Evolutionary conservation across 2,888 invertebrate species (phyloP).

Genomic region (Clunio marinus): DNA sequence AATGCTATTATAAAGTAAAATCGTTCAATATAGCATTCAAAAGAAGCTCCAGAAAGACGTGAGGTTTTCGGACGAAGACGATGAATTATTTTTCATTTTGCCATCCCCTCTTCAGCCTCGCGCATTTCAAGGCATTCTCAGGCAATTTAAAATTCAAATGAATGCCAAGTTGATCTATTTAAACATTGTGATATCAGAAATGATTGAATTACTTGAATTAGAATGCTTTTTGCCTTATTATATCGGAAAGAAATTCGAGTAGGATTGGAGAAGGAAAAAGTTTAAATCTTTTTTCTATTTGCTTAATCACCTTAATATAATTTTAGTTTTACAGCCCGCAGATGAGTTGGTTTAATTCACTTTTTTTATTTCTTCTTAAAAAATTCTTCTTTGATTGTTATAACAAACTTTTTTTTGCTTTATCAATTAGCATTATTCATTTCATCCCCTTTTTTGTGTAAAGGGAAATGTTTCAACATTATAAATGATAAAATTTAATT

Average conservation of each 20-base stretch:
- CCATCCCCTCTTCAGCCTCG: too few relatives aligned
- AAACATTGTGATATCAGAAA: conserved; percentile 5
- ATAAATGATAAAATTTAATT: too few relatives aligned
- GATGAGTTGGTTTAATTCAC: conserved; percentile 32
- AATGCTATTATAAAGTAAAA: too few relatives aligned
- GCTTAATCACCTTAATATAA: conserved; percentile 28
- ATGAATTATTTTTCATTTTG: too few relatives aligned
- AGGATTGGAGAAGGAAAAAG: neutral
- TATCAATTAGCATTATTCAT: conserved; percentile 9
- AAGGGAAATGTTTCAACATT: too few relatives aligned
- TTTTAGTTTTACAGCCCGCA: conserved; percentile 38
- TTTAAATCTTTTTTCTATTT: neutral
- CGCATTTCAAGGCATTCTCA: too few relatives aligned
- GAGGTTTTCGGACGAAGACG: too few relatives aligned
- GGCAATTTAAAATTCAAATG: conserved; percentile 6
- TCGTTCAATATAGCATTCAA: too few relatives aligned
- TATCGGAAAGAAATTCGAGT: neutral
- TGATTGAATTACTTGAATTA: neutral
- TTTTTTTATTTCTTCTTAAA: conserved; percentile 5
- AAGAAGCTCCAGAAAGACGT: too few relatives aligned
- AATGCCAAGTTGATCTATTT: conserved; percentile 1
- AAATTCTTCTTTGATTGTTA: conserved; percentile 7
- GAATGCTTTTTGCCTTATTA: neutral
- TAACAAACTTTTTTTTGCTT: neutral
- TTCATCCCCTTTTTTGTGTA: neutral